Evolutionary conservation across 2,888 invertebrate genomes (phyloP).

Genomic region (Drosophila yooni): DNA sequence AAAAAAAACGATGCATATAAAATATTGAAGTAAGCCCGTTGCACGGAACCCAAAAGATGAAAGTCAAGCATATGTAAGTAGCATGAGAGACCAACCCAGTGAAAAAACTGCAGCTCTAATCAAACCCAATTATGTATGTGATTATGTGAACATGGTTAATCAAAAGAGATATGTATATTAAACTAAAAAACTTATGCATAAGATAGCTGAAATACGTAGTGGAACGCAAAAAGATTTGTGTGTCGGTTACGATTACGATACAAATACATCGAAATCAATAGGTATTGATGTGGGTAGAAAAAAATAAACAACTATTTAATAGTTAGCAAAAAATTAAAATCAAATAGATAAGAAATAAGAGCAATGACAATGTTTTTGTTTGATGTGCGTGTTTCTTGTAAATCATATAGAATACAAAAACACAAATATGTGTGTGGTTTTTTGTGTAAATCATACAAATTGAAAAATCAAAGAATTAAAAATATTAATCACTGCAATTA

Average conservation of each 20-base stretch:
- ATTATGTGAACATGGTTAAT: conserved; percentile 44
- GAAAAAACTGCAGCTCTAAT: conserved; percentile 27
- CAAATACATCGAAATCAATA: conserved; percentile 28
- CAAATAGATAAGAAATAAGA: conserved; percentile 28
- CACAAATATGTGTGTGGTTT: conserved; percentile 6
- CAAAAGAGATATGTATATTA: conserved; percentile 25
- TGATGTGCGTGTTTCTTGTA: conserved; percentile 36
- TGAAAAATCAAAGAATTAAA: conserved; percentile 46
- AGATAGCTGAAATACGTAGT: conserved; percentile 46
- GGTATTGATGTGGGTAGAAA: neutral
- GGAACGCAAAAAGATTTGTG: conserved; percentile 23
- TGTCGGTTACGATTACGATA: conserved; percentile 45
- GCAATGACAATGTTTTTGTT: conserved; percentile 45
- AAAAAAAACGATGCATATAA: conserved; percentile 17
- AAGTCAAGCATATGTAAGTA: conserved; percentile 46
- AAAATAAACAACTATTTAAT: conserved; percentile 24
- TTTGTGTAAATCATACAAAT: conserved; percentile 44
- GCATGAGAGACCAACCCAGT: conserved; percentile 52
- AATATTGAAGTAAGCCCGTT: conserved; percentile 30
- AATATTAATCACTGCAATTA: conserved; percentile 70
- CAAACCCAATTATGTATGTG: conserved; percentile 24
- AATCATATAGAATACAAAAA: conserved; percentile 40
- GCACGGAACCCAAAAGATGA: conserved; percentile 43
- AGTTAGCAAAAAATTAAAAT: conserved; percentile 43
- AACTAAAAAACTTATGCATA: conserved; percentile 35